A percentile compares a stretch with the other conserved stretches of the same genome.
phyloP scores from a whole-genome alignment of 2,888 invertebrate genomes.

The Drosophila mimica region DNA sequence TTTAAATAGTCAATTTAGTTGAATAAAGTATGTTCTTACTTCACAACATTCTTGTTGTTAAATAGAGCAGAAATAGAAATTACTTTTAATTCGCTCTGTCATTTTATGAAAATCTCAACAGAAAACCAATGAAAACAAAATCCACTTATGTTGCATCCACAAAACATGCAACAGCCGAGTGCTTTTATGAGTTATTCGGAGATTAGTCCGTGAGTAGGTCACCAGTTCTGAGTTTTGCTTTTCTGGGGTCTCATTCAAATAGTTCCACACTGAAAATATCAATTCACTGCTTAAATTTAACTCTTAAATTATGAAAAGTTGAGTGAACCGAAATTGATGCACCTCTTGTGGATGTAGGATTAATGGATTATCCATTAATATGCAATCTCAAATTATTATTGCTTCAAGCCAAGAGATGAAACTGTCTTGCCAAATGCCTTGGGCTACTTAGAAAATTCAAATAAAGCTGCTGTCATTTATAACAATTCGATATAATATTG shows the following conservation, averaged over 20 bases:
- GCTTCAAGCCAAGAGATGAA: background rate
- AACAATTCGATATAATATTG: slow-evolving; percentile 13
- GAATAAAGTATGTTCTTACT: background rate
- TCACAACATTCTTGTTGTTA: background rate
- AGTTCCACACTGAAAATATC: too few species aligned
- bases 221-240: background rate
- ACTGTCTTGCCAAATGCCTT: background rate
- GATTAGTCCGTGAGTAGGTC: background rate
- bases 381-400: background rate
- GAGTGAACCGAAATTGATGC: background rate
- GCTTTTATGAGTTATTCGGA: background rate
- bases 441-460: background rate
- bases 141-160: background rate
- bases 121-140: slow-evolving; percentile 1
- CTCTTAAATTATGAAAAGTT: background rate
- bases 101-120: background rate
- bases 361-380: background rate
- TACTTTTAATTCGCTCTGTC: background rate
- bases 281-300: background rate
- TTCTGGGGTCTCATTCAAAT: background rate
- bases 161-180: background rate
- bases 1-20: background rate
- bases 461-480: slow-evolving; percentile 5
- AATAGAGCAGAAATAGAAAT: background rate
- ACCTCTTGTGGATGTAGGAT: background rate